phyloP scores from a whole-genome alignment of 2,888 invertebrate species.

The Gymnocheta viridis region DNA sequence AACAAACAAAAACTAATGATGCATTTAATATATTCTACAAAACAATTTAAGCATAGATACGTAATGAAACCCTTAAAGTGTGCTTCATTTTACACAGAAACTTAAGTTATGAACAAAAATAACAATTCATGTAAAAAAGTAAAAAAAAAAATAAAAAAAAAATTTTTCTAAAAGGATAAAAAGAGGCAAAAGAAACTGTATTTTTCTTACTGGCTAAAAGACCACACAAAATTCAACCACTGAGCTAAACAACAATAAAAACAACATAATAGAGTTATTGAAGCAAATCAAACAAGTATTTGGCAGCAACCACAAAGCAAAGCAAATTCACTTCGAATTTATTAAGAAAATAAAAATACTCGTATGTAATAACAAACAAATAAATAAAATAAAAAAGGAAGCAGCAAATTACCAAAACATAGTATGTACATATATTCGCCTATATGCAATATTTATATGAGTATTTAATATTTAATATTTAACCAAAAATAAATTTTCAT shows the following conservation, averaged over 20 bases:
- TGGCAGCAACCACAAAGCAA: constrained; percentile 60
- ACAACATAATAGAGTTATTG: constrained; percentile 69
- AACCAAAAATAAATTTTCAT: constrained; percentile 1
- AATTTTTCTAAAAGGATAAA: neutral
- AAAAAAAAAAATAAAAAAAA: constrained; percentile 3
- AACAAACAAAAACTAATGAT: constrained; percentile 55
- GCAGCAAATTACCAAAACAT: neutral
- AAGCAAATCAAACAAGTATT: constrained; percentile 72
- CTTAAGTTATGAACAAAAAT: constrained; percentile 15
- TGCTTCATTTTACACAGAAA: constrained; percentile 29
- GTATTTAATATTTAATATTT: constrained; percentile 19
- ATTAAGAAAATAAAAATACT: constrained; percentile 10
- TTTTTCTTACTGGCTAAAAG: neutral
- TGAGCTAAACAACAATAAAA: constrained; percentile 56
- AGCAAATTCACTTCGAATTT: neutral
- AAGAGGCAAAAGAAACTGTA: neutral
- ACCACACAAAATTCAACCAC: constrained; percentile 19
- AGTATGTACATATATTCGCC: neutral
- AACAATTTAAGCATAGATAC: constrained; percentile 42
- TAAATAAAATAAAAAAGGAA: neutral
- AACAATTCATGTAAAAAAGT: constrained; percentile 7
- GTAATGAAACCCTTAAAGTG: constrained; percentile 44
- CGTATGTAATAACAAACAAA: constrained; percentile 18
- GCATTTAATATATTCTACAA: constrained; percentile 51
- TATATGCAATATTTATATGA: constrained; percentile 25